Conservation (phyloP, 1,140 invertebrate species). For the Limonius californicus region DNA sequence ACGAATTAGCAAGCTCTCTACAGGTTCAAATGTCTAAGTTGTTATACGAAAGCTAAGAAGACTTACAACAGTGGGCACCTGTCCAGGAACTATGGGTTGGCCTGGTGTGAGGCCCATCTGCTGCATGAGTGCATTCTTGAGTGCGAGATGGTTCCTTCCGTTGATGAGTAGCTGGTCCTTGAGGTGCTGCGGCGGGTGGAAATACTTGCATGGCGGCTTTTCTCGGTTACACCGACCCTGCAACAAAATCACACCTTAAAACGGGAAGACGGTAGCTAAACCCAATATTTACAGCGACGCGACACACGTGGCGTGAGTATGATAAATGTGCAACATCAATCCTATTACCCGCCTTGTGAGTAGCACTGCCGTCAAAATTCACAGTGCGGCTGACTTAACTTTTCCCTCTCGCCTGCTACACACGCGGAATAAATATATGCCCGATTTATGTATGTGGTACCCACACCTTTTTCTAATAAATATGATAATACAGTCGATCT, state of each 20-base stretch:
- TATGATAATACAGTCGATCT: too few species aligned
- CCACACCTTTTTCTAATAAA: too few species aligned
- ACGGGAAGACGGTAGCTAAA: not conserved
- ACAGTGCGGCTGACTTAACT: too few species aligned
- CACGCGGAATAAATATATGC: too few species aligned
- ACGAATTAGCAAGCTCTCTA: not conserved
- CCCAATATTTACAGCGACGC: not conserved
- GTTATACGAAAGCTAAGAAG: not conserved
- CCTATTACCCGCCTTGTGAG: not conserved
- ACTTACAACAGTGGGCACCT: conserved; percentile 88
- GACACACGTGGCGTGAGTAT: not conserved
- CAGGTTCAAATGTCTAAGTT: not conserved
- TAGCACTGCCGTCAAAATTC: too few species aligned
- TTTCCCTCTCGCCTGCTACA: too few species aligned
- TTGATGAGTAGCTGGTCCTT: conserved; percentile 99
- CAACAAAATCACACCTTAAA: conserved; percentile 45
- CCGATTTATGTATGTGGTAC: too few species aligned
- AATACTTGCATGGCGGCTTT: conserved; percentile 99
- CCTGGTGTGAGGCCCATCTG: conserved; percentile 89
- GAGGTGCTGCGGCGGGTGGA: conserved; percentile 98
- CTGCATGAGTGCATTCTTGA: conserved; percentile 95
- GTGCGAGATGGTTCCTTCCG: conserved; percentile 96
- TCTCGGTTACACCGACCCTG: conserved; percentile 99
- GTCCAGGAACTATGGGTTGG: conserved; percentile 82
- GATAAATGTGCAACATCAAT: not conserved